These are phyloP conservation scores for Pararge aegeria DNA, from an alignment of 1,140 invertebrate species.

Conservation along the genomic window DNA sequence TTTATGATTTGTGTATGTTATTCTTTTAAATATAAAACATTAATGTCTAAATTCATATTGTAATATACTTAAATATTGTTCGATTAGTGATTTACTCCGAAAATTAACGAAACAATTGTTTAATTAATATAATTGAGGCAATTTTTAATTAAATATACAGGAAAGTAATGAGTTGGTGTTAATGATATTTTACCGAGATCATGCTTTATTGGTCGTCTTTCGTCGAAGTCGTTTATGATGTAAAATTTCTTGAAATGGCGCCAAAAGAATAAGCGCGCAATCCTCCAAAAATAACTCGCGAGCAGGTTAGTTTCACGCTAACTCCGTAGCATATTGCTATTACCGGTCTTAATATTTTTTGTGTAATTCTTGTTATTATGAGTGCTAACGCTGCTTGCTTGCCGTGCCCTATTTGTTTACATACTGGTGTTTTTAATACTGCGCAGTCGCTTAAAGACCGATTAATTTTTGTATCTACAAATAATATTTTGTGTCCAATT, in stretches of 20 bases:
- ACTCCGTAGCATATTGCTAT: slow-evolving; percentile 34
- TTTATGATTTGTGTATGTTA: too few species aligned
- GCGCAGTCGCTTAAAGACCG: slow-evolving; percentile 85
- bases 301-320: slow-evolving; percentile 58
- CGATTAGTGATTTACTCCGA: too few species aligned
- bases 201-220: slow-evolving; percentile 8
- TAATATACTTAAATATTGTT: too few species aligned
- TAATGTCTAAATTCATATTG: too few species aligned
- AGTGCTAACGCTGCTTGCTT: slow-evolving; percentile 81
- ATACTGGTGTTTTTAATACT: slow-evolving; percentile 84
- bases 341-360: slow-evolving; percentile 17
- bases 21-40: too few species aligned
- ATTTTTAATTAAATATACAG: too few species aligned
- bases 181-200: not conserved
- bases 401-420: slow-evolving; percentile 87
- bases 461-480: slow-evolving; percentile 87
- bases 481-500: slow-evolving; percentile 86
- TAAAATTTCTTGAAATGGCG: slow-evolving; percentile 64
- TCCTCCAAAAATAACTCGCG: slow-evolving; percentile 65
- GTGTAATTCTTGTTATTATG: slow-evolving; percentile 37
- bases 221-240: slow-evolving; percentile 17
- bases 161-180: too few species aligned
- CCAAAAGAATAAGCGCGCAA: slow-evolving; percentile 60
- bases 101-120: too few species aligned
- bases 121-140: too few species aligned